A percentile compares a stretch with the other conserved stretches of the same genome.
Evolutionary conservation across 2,888 invertebrate species (phyloP).

Genomic region (Villa cingulata): DNA sequence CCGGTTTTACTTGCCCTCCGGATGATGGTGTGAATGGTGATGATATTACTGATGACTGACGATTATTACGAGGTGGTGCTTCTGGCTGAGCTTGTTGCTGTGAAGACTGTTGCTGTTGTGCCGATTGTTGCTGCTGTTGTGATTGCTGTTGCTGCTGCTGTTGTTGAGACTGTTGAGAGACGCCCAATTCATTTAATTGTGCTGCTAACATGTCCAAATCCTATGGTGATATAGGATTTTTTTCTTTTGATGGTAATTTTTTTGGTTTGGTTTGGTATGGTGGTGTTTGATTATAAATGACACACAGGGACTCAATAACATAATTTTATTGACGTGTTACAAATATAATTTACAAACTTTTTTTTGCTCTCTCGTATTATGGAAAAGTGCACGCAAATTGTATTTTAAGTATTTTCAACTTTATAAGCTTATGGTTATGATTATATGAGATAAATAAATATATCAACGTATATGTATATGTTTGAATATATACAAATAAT

Average conservation of each 20-base stretch:
- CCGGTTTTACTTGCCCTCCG: constrained; percentile 24
- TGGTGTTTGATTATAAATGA: background rate
- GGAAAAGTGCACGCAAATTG: no score
- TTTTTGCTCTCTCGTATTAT: no score
- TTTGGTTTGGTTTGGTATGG: constrained; percentile 8
- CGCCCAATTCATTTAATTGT: constrained; percentile 87
- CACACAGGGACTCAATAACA: background rate
- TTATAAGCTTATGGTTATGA: no score
- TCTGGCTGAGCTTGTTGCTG: constrained; percentile 48
- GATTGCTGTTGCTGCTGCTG: constrained; percentile 25
- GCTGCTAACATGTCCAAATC: constrained; percentile 94
- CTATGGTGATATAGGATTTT: constrained; percentile 41
- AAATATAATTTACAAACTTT: no score
- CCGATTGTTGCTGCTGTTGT: constrained; percentile 7
- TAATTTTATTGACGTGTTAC: background rate
- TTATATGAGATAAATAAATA: no score
- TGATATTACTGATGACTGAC: constrained; percentile 23
- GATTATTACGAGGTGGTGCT: constrained; percentile 54
- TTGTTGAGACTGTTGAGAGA: constrained; percentile 37
- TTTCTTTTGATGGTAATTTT: constrained; percentile 15
- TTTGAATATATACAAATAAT: no score
- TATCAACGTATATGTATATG: no score
- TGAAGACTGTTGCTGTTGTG: background rate
- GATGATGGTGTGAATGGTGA: constrained; percentile 21
- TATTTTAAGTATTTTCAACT: no score